Percentiles rank a stretch among this genome's conserved stretches.
Conservation (phyloP, 2,888 invertebrate species). For the Nymphalis urticae region DNA sequence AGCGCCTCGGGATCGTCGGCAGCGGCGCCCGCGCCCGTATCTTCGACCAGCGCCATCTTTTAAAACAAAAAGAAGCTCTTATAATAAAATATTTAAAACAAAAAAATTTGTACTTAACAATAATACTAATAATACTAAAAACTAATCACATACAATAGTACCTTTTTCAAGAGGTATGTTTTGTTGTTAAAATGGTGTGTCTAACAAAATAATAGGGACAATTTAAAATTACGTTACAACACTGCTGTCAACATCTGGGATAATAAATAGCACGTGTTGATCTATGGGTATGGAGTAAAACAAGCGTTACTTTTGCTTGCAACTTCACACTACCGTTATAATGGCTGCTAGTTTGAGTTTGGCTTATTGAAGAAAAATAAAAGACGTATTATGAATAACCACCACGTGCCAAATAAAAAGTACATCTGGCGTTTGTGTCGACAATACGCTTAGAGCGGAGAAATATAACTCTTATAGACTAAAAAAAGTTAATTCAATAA, state of each 20-base stretch:
- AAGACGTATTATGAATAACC: conserved; percentile 12
- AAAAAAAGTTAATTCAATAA: too few relatives aligned
- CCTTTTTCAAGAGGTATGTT: too few relatives aligned
- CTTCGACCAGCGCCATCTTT: conserved; percentile 81
- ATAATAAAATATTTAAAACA: background rate
- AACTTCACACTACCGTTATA: conserved; percentile 27
- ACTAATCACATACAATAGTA: too few relatives aligned
- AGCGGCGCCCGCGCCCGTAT: conserved; percentile 82
- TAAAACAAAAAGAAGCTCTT: conserved; percentile 26
- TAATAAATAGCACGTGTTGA: conserved; percentile 18
- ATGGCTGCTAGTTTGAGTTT: conserved; percentile 17
- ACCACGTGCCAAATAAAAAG: conserved; percentile 30
- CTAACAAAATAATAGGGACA: too few relatives aligned
- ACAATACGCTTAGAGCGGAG: conserved; percentile 8
- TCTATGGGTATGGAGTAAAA: background rate
- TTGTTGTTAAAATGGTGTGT: too few relatives aligned
- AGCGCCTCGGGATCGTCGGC: conserved; percentile 88
- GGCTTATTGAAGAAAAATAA: conserved; percentile 18
- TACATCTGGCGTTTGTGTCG: conserved; percentile 21
- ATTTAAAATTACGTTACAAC: background rate
- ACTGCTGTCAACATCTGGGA: conserved; percentile 4
- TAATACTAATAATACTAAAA: background rate
- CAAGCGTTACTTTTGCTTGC: conserved; percentile 18
- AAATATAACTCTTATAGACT: conserved; percentile 12
- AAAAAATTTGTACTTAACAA: background rate